Evolutionary conservation across 1,140 invertebrate species (phyloP), one percentile per base, ranked within the genome.

Genomic region (Achatina immaculata): DNA sequence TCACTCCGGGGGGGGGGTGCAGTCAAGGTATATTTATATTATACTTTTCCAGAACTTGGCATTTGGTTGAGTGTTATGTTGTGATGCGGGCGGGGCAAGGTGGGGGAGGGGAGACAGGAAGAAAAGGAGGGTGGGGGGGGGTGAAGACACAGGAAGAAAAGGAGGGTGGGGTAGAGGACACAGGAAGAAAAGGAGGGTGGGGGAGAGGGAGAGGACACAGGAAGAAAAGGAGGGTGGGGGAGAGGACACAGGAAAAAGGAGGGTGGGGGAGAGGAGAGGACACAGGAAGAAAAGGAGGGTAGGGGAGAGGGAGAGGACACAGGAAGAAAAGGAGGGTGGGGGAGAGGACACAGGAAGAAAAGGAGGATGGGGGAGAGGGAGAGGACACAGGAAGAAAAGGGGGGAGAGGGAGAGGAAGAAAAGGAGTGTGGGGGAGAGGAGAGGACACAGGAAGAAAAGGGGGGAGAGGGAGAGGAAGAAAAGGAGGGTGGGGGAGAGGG

Each of bases 381-480:
- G 43, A 45, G 14, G 42, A 16, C 6, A n/a, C 19, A n/a, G 31
- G 38, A 43, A 48, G 7, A 16, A 73, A 40, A 73, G 71, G 43
- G 71, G 7, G 71, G 43, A 28, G 40, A 73, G 2, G 36, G 40
- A 42, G 31, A 71, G 68, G 34, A 19, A 71, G 68, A 71, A n/a
- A 71, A 38, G 36, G 31, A 71, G 45, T 11, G 45, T 11, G 45
- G 19, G 45, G 19, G 45, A 48, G 45, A 48, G 45, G 19, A 19
- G 19, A 19, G 19, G 45, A 48, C 7, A 48, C 7, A 66, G 62
- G n/a, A 9, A 66, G 62, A 66, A 24, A 66, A 28, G n/a, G 62
- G n/a, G 34, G n/a, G 62, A 66, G 62, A 66, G 62, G n/a, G 62
- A 66, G 62, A 66, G 62, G 45, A 48, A 48, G 45, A 48, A 48